A percentile compares a stretch with the other conserved stretches of the same genome.
These are phyloP conservation scores for Corythornis cristatus DNA, from an alignment of 2,113 vertebrate species.

Conservation along the genomic window DNA sequence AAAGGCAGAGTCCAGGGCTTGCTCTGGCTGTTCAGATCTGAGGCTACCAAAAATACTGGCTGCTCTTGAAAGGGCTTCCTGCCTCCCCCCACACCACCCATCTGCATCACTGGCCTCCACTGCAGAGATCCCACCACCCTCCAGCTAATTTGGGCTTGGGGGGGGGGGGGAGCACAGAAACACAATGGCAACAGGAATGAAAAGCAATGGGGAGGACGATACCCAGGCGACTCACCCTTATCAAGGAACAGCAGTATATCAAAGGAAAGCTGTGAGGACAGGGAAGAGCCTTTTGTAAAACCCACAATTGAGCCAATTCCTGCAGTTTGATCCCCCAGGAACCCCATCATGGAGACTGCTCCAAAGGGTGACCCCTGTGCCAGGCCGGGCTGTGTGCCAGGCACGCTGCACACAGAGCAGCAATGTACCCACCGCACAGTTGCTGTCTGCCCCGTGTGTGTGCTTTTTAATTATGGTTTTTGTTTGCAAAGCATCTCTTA, in stretches of 20 bases:
- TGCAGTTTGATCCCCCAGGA: background rate
- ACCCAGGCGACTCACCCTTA: slow-evolving; percentile 34
- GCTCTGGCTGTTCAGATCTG: background rate
- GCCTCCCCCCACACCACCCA: background rate
- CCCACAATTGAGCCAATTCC: background rate
- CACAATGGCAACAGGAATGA: slow-evolving; percentile 13
- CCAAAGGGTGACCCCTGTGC: background rate
- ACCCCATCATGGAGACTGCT: background rate
- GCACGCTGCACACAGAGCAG: accelerated
- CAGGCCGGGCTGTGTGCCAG: background rate
- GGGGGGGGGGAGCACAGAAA: background rate
- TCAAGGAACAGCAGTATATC: background rate
- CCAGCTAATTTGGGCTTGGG: background rate
- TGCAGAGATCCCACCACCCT: background rate
- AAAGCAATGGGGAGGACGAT: background rate
- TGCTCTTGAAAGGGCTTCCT: slow-evolving; percentile 54
- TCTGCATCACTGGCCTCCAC: background rate
- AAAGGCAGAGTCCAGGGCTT: background rate
- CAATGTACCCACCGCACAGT: background rate
- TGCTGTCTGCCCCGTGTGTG: background rate
- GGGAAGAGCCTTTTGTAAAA: slow-evolving; percentile 9
- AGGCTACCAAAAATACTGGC: background rate
- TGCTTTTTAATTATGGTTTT: slow-evolving; percentile 7
- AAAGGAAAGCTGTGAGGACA: background rate
- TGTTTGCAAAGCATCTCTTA: slow-evolving; percentile 5